Percentiles rank a stretch among this genome's conserved stretches.
Evolutionary conservation across 2,797 vertebrate species (phyloP).

Genomic region (Rhinoraja longicauda): DNA sequence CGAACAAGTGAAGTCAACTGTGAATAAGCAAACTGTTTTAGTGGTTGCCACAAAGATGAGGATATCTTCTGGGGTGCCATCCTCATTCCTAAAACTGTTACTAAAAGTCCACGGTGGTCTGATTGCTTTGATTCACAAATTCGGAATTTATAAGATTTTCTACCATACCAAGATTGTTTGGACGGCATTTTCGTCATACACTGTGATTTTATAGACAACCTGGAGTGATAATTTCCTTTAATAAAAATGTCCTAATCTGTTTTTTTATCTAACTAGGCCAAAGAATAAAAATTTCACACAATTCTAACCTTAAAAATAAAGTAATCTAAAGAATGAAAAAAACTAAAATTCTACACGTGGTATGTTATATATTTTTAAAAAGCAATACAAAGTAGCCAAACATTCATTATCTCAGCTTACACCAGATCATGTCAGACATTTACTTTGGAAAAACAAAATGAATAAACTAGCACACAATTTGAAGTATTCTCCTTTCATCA

Average conservation of each 20-base stretch:
- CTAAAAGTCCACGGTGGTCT: conserved; percentile 80
- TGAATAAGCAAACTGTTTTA: conserved; percentile 99
- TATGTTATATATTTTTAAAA: conserved; percentile 47
- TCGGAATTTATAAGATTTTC: conserved; percentile 66
- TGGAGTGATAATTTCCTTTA: conserved; percentile 43
- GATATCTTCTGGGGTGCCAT: conserved; percentile 89
- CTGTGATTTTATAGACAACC: not conserved
- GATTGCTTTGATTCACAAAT: conserved; percentile 78
- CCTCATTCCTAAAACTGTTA: conserved; percentile 87
- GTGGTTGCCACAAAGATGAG: conserved; percentile 91
- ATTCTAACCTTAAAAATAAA: conserved; percentile 43
- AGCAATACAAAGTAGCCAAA: conserved; percentile 43
- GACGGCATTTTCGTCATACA: conserved; percentile 72
- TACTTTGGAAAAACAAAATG: conserved; percentile 49
- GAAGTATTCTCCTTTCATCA: conserved; percentile 48
- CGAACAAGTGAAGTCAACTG: conserved; percentile 96
- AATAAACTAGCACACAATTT: conserved; percentile 22
- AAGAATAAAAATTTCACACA: not conserved
- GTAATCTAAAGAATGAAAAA: conserved; percentile 51
- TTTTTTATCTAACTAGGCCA: not conserved
- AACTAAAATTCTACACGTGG: conserved; percentile 47
- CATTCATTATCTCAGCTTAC: conserved; percentile 46
- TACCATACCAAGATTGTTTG: conserved; percentile 73
- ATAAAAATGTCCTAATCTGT: conserved; percentile 27
- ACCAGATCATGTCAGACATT: conserved; percentile 45